A percentile compares a stretch with the other conserved stretches of the same genome.
Conservation (phyloP, 2,797 vertebrate species). For the Danio albolineatus region DNA sequence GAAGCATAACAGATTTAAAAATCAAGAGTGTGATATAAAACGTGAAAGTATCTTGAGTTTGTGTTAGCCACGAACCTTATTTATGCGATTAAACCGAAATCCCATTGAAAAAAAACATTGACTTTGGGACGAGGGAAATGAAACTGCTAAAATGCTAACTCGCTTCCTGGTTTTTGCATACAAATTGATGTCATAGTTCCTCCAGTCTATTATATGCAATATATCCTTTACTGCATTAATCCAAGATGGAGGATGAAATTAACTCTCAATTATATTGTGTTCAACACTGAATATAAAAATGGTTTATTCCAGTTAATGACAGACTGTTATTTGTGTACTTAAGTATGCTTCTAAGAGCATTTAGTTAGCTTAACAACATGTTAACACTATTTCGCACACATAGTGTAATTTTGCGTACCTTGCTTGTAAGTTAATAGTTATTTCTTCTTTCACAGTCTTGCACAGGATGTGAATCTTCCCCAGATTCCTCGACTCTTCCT, state of each 20-base stretch:
- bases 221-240: not conserved
- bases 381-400: not conserved
- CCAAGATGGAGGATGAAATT: not conserved
- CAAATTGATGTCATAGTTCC: too few species aligned
- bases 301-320: not conserved
- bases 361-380: not conserved
- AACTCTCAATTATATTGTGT: not conserved
- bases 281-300: not conserved
- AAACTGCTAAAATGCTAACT: too few species aligned
- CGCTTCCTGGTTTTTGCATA: too few species aligned
- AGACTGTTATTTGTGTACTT: too few species aligned
- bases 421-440: not conserved
- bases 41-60: too few species aligned
- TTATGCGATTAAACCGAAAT: too few species aligned
- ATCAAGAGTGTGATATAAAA: too few species aligned
- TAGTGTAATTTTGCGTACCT: not conserved
- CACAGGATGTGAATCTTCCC: constrained; percentile 69
- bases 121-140: too few species aligned
- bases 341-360: not conserved
- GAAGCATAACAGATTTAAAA: too few species aligned
- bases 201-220: not conserved
- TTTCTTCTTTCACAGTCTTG: constrained; percentile 67
- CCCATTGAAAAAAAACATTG: too few species aligned
- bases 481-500: constrained; percentile 45
- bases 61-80: too few species aligned